Percentiles rank a stretch among this genome's conserved stretches.
Conservation (phyloP, 2,797 vertebrate species). For the Sylvia borin region DNA sequence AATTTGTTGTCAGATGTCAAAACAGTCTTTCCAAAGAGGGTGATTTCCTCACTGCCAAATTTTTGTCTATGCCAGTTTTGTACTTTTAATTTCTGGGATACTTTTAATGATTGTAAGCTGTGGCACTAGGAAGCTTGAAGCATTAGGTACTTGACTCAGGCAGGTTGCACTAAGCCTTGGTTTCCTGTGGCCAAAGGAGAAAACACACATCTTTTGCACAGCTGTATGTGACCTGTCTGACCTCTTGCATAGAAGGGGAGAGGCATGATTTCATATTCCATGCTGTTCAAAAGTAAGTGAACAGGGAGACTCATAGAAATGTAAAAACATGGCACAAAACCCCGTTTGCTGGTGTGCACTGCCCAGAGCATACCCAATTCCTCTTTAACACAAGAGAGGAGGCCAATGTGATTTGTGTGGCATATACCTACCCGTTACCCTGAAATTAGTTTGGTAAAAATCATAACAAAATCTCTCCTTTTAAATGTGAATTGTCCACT, state of each 20-base stretch:
- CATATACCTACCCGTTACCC: not conserved
- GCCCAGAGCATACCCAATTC: not conserved
- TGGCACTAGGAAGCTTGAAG: not conserved
- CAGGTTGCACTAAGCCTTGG: not conserved
- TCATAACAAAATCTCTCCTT: not conserved
- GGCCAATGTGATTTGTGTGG: not conserved
- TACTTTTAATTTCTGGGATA: not conserved
- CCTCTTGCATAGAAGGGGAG: not conserved
- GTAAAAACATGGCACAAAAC: not conserved
- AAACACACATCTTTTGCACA: not conserved
- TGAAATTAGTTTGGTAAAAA: not conserved
- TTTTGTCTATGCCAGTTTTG: not conserved
- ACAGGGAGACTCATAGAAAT: not conserved
- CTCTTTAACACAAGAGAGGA: not conserved
- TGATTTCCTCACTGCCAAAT: not conserved
- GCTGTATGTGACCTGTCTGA: not conserved
- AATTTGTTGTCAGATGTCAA: not conserved
- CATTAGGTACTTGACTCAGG: not conserved
- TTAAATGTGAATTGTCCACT: not conserved
- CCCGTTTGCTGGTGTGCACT: not conserved
- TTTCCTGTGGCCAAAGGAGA: not conserved
- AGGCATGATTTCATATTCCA: not conserved
- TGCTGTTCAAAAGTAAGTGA: not conserved
- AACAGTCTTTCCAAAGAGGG: not conserved
- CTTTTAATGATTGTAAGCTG: not conserved